Conservation (phyloP, 2,797 vertebrate species). For the Sebastiscus tertius region DNA sequence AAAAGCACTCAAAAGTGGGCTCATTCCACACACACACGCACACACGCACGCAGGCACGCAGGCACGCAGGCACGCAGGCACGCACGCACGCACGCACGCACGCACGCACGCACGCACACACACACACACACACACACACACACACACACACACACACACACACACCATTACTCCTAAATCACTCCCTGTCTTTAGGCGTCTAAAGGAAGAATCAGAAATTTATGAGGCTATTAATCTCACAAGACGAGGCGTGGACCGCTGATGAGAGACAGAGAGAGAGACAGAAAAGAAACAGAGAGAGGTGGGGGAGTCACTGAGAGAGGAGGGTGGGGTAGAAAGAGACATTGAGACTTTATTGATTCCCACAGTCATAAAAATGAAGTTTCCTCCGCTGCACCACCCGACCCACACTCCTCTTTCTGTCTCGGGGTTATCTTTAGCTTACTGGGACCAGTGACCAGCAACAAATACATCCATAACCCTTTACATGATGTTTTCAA, state of each 20-base stretch:
- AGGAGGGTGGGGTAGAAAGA: slow-evolving; percentile 2
- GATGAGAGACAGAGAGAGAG: slow-evolving; percentile 14
- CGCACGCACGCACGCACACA: not conserved
- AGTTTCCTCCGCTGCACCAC: not conserved
- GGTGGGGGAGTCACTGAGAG: not conserved
- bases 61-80: no score
- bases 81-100: not conserved
- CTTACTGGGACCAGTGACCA: not conserved
- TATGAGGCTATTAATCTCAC: slow-evolving; percentile 65
- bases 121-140: no score
- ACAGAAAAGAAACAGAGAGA: not conserved
- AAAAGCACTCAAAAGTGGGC: not conserved
- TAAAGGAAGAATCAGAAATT: slow-evolving; percentile 54
- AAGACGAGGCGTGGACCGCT: slow-evolving; percentile 36
- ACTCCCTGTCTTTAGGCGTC: slow-evolving; percentile 38
- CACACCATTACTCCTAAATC: slow-evolving; percentile 35
- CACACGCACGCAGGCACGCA: no score
- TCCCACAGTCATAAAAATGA: not conserved
- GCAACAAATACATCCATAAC: not conserved
- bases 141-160: not conserved
- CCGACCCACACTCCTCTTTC: not conserved
- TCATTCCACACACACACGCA: not conserved
- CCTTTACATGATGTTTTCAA: not conserved
- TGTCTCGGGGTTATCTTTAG: not conserved
- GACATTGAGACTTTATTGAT: not conserved